These are phyloP conservation scores for Globodera ellingtonae DNA, from an alignment of 1,140 invertebrate genomes.

Conservation along the genomic window DNA sequence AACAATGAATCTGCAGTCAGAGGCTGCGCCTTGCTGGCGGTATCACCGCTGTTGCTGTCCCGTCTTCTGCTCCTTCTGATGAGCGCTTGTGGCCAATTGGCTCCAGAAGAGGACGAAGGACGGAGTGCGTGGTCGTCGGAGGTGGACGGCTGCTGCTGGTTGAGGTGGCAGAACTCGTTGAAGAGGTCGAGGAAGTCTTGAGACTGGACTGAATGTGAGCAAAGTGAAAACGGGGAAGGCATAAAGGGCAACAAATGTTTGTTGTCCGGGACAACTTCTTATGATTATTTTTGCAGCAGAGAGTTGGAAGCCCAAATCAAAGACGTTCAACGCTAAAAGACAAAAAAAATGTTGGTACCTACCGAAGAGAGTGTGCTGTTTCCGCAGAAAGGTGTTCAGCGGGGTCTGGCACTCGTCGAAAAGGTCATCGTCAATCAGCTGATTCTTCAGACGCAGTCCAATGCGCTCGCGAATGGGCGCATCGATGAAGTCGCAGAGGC, in stretches of 20 bases:
- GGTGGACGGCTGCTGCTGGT: conserved; percentile 11
- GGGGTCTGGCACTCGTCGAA: conserved; percentile 30
- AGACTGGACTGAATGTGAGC: conserved; percentile 16
- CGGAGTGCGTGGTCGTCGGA: not conserved
- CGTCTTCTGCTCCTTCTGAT: not conserved
- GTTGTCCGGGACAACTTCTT: too few species aligned
- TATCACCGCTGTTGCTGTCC: not conserved
- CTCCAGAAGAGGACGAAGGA: conserved; percentile 5
- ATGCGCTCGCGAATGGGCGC: conserved; percentile 25
- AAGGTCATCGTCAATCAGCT: conserved; percentile 5
- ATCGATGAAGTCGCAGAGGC: conserved; percentile 35
- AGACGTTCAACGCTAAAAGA: not conserved
- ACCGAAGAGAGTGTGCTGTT: conserved; percentile 39
- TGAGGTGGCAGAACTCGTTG: conserved; percentile 15
- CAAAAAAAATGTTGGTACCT: not conserved
- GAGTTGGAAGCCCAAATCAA: not conserved
- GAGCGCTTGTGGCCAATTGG: not conserved
- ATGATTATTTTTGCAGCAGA: too few species aligned
- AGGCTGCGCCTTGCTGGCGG: conserved; percentile 11
- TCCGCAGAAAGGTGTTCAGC: conserved; percentile 38
- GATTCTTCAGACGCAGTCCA: conserved; percentile 13
- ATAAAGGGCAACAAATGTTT: not conserved
- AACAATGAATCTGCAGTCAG: conserved; percentile 34
- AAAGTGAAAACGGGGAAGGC: not conserved
- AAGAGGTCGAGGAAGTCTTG: conserved; percentile 47